Conservation (phyloP, 2,113 vertebrate species). For the human region GRCh38 chr2:72749501-72750000, state of each 20-base stretch:
- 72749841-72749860: neutral
- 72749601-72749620: slow-evolving; percentile 30
- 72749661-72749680: neutral
- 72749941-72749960: neutral
- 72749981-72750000: neutral
- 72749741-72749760: neutral
- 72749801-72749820: neutral
- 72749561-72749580: too few relatives aligned
- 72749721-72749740: neutral
- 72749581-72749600: too few relatives aligned
- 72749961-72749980: neutral
- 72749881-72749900: neutral
- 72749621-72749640: slow-evolving; percentile 16
- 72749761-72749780: slow-evolving; percentile 12
- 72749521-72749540: neutral
- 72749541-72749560: too few relatives aligned
- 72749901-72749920: neutral
- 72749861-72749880: slow-evolving; percentile 34
- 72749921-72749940: neutral
- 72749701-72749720: slow-evolving; percentile 22
- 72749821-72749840: neutral
- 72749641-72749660: neutral
- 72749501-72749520: too few relatives aligned
- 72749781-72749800: neutral
- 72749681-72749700: too few relatives aligned